Conservation (phyloP, 2,113 vertebrate species). For the Trematomus loennbergii region DNA sequence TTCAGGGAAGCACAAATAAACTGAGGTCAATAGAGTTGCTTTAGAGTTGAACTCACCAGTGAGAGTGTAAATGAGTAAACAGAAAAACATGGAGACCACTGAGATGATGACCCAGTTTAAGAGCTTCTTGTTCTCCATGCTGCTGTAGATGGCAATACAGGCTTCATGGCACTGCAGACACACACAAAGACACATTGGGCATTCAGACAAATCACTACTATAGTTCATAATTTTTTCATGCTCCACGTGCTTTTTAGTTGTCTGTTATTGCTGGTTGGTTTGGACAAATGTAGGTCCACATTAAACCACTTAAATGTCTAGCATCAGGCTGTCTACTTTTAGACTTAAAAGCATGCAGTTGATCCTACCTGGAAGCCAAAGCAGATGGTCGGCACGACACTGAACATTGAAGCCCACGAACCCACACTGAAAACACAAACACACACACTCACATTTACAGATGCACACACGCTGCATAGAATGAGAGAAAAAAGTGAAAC, state of each 20-base stretch:
- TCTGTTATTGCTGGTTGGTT: background rate
- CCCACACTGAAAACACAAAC: conserved; percentile 75
- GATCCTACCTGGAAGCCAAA: conserved; percentile 94
- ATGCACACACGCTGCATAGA: background rate
- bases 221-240: background rate
- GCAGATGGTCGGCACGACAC: conserved; percentile 94
- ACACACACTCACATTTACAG: conserved; percentile 12
- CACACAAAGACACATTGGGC: conserved; percentile 9
- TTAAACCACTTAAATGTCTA: background rate
- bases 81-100: conserved; percentile 91
- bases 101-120: conserved; percentile 91
- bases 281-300: background rate
- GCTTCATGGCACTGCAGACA: conserved; percentile 93
- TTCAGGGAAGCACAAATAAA: background rate
- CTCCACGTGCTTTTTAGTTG: background rate
- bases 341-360: background rate
- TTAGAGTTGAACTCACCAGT: conserved; percentile 71
- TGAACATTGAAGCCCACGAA: conserved; percentile 90
- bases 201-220: background rate
- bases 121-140: conserved; percentile 90
- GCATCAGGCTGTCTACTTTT: background rate
- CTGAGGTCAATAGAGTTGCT: background rate
- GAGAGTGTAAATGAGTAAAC: conserved; percentile 90
- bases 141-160: conserved; percentile 92
- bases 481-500: background rate